Evolutionary conservation across 2,113 vertebrate species (phyloP).

Genomic region (Oryzias woworae): DNA sequence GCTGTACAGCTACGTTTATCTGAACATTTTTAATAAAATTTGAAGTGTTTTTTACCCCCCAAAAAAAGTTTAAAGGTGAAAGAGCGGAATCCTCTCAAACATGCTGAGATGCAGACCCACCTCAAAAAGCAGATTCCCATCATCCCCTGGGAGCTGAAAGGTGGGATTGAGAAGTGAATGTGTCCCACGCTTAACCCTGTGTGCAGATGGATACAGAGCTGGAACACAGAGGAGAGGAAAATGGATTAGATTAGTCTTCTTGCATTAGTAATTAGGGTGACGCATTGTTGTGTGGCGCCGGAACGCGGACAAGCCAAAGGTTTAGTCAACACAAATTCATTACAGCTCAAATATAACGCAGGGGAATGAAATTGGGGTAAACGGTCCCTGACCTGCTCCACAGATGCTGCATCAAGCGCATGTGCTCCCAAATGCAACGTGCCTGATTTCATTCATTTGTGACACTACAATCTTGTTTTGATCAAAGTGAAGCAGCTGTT

Average conservation of each 20-base stretch:
- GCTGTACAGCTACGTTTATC: no score
- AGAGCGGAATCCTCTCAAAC: not conserved
- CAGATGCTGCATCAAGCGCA: constrained; percentile 11
- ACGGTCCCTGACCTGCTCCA: constrained; percentile 29
- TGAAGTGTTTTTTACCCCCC: no score
- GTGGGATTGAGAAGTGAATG: constrained; percentile 78
- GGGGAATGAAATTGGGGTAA: constrained; percentile 32
- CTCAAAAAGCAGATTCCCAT: constrained; percentile 89
- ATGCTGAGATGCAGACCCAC: constrained; percentile 59
- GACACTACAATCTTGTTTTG: no score
- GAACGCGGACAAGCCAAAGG: constrained; percentile 30
- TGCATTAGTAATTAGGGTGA: constrained; percentile 7
- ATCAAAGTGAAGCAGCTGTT: constrained; percentile 11
- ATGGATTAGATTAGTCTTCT: constrained; percentile 27
- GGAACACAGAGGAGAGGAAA: constrained; percentile 62
- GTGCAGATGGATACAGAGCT: constrained; percentile 84
- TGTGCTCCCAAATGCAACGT: not conserved
- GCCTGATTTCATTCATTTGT: no score
- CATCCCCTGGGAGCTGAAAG: constrained; percentile 84
- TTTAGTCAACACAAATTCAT: constrained; percentile 45
- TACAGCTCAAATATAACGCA: constrained; percentile 54
- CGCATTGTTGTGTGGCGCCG: constrained; percentile 1
- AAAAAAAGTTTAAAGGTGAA: not conserved
- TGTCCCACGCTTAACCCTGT: constrained; percentile 80
- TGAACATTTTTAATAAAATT: no score